Evolutionary conservation across 2,113 vertebrate genomes (phyloP).

Genomic region (Ceyx melanurus): DNA sequence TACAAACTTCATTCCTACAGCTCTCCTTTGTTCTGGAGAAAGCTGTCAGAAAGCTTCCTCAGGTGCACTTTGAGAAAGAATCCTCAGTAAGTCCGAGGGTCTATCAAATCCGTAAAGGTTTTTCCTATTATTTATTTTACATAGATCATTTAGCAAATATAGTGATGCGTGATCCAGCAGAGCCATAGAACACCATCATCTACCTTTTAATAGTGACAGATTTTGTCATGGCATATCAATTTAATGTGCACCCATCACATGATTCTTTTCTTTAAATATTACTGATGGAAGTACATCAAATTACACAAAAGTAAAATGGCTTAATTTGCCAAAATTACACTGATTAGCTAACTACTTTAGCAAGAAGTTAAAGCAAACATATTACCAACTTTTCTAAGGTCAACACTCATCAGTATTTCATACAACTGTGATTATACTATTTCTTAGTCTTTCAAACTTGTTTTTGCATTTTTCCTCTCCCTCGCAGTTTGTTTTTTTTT

Average conservation of each 20-base stretch:
- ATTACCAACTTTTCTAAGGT: background rate
- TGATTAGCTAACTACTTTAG: background rate
- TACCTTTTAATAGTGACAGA: conserved; percentile 17
- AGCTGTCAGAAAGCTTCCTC: background rate
- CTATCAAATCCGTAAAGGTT: background rate
- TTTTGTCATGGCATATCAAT: background rate
- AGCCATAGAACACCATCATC: background rate
- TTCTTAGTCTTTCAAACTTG: background rate
- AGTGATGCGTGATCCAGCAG: background rate
- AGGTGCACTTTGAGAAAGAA: background rate
- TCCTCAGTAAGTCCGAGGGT: background rate
- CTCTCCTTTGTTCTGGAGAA: background rate
- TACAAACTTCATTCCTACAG: background rate
- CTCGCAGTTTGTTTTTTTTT: background rate
- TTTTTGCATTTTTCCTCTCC: background rate
- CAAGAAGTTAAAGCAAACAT: background rate
- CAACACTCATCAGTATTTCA: background rate
- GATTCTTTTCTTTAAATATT: background rate
- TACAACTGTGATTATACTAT: background rate
- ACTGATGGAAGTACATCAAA: background rate
- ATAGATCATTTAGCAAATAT: background rate
- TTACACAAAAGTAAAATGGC: background rate
- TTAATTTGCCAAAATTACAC: background rate
- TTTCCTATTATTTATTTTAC: background rate
- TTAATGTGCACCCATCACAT: background rate